Conservation (phyloP, 2,888 invertebrate genomes). For the Synergus gifuensis region DNA sequence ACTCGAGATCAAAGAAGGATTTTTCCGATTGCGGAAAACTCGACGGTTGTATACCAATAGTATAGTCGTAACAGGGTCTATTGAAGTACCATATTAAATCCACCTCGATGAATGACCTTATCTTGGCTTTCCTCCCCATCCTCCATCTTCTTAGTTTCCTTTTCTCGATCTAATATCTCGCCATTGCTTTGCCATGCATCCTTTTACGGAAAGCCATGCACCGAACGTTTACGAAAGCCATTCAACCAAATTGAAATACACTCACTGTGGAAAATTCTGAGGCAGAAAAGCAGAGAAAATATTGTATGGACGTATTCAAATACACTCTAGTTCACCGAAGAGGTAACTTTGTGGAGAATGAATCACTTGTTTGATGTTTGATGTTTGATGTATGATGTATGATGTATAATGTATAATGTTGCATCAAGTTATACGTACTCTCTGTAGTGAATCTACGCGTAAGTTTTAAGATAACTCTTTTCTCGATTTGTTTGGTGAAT, state of each 20-base stretch:
- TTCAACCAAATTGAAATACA: conserved; percentile 35
- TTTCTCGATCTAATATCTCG: conserved; percentile 37
- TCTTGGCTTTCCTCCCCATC: conserved; percentile 1
- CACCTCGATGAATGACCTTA: conserved; percentile 6
- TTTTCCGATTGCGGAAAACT: conserved; percentile 49
- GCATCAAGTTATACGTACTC: too few species aligned
- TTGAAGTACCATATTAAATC: conserved; percentile 23
- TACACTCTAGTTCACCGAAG: neutral
- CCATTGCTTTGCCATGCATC: conserved; percentile 31
- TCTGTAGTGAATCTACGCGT: too few species aligned
- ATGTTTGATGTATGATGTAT: too few species aligned
- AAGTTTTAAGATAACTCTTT: too few species aligned
- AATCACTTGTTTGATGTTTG: neutral
- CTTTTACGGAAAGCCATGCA: conserved; percentile 36
- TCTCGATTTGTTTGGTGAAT: too few species aligned
- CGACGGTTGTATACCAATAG: conserved; percentile 42
- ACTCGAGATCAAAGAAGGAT: conserved; percentile 47
- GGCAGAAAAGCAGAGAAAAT: conserved; percentile 15
- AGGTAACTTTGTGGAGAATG: conserved; percentile 2
- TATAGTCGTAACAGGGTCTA: conserved; percentile 18
- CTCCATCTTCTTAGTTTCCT: conserved; percentile 2
- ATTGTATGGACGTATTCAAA: conserved; percentile 2
- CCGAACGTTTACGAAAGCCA: conserved; percentile 32
- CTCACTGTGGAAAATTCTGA: neutral
- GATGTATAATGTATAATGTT: too few species aligned